Base-by-base conservation (phyloP, 1,140 invertebrate species). In the Tetramorium simillimum region DNA sequence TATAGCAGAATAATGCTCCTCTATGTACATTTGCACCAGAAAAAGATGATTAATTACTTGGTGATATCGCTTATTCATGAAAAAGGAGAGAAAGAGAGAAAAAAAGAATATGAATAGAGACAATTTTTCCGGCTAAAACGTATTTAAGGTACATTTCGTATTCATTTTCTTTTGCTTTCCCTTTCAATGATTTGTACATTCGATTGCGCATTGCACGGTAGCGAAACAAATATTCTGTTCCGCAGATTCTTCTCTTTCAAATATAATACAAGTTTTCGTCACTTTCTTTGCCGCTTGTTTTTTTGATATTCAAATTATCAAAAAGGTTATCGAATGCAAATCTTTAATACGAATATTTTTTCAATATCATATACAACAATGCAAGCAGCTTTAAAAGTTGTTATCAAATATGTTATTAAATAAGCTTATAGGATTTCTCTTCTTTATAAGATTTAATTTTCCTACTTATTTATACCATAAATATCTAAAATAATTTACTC, bases 11-110 rank as follows among this genome's bases (percentile, higher is more conserved):
- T 46, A 21, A 70, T 70, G 21, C 40, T 70, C 9, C 14, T 69
- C 10, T 46, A n/a, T 43, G 37, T 40, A 46, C 14, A 40, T 65
- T n/a, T 65, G 33, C n/a, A 21, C n/a, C 37, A 21, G n/a, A 67
- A 67, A 67, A 67, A 72, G 46, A 70, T 70, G 24, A 43, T 67
- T 72, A 72, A 72, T 72, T 70, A 3, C 21, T 70, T 72, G 21
- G 24, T 72, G 49, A 28, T 28, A 51, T 51, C 9, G 3, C 6
- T 46, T 69, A 43, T 14, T 72, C 24, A 72, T 28, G 16, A 46
- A 18, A 51, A 72, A 1, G n/a, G 6, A 56, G n/a, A 56, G 18
- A 56, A 16, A 56, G 6, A 56, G 53, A 18, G 7, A 3, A n/a
- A 67, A 21, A 18, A 33, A 21, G 40, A 21, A 40, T 65, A 40